Percentiles rank a stretch among this genome's conserved stretches.
Conservation (phyloP, 2,888 invertebrate genomes). For the Microchrysa polita region DNA sequence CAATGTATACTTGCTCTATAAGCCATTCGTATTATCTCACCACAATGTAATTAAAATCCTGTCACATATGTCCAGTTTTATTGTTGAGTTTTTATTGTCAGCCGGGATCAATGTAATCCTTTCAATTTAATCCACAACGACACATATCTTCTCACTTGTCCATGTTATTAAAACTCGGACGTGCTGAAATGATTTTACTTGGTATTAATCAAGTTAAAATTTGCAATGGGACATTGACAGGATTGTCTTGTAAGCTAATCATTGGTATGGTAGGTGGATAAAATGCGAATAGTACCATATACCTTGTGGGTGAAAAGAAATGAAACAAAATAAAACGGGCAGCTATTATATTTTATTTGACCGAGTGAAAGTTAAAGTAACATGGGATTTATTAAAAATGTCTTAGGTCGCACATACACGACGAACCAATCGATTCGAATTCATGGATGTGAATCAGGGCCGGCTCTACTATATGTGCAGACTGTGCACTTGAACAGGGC, state of each 20-base stretch:
- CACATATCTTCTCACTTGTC: background rate
- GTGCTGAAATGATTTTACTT: background rate
- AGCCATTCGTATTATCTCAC: background rate
- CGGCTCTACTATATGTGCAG: too few species aligned
- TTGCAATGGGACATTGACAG: constrained; percentile 7
- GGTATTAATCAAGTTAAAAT: background rate
- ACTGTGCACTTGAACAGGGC: too few species aligned
- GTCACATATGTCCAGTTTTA: background rate
- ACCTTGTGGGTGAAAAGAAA: background rate
- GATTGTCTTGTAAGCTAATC: constrained; percentile 29
- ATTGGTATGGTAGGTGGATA: background rate
- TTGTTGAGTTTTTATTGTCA: background rate
- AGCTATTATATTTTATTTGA: background rate
- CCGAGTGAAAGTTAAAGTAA: background rate
- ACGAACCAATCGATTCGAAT: background rate
- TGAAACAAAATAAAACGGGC: too few species aligned
- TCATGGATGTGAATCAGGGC: background rate
- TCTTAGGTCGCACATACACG: background rate
- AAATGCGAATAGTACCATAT: background rate
- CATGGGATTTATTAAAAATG: background rate
- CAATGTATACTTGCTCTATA: constrained; percentile 4
- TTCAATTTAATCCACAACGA: constrained; percentile 13
- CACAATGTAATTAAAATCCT: background rate
- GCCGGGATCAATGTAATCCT: constrained; percentile 8
- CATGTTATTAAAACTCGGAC: background rate